Base-by-base conservation (phyloP, 1,140 invertebrate species). In the Drosophila nebulosa region DNA sequence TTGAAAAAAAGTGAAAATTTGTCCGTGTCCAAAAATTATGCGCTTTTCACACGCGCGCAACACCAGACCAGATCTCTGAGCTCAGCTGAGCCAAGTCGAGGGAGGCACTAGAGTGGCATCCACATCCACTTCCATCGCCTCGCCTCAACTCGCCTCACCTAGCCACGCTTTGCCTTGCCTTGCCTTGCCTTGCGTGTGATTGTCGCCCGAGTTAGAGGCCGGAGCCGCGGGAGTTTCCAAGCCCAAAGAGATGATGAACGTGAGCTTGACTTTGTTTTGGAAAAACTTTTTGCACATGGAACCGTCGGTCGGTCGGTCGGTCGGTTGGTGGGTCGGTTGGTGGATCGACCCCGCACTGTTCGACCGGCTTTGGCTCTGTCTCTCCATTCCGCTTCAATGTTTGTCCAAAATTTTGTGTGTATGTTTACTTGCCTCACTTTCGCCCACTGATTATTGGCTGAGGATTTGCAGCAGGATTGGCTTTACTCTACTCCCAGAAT, bases 1-100 rank as follows among this genome's bases (percentile, higher is more conserved):
- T 32, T 32, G 30, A 57, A 65, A 79, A 79, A 89, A 89, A 89
- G 86, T 89, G 86, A 89, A 89, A 89, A 89, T 89, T 90, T 89
- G 86, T 90, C 78, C 81, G 86, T 76, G 86, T 85, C 80, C 80
- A 81, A 89, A 89, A 89, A 89, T 89, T 89, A 89, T 89, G 86
- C 80, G 86, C 86, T 90, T 89, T 89, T 89, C 86, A 89, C 86
- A 89, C 86, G 86, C 50, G 78, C 83, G 39, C 39, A 46, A 18
- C 16, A 46, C 39, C 16, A 67, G 32, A 57, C 68, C 68, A 67
- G 53, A 46, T 24, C 50, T 30, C 16, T 22, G 39, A 42, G 24
- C 14, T 12, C 1, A 46, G 21, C 14, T 16, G 24, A 42, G 14
- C 39, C 14, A 42, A 42, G 16, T 16, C 18, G 39, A 21, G 16